A percentile compares a stretch with the other conserved stretches of the same genome.
Evolutionary conservation across 2,113 vertebrate genomes (phyloP).

Genomic region (Hemibagrus wyckioides): DNA sequence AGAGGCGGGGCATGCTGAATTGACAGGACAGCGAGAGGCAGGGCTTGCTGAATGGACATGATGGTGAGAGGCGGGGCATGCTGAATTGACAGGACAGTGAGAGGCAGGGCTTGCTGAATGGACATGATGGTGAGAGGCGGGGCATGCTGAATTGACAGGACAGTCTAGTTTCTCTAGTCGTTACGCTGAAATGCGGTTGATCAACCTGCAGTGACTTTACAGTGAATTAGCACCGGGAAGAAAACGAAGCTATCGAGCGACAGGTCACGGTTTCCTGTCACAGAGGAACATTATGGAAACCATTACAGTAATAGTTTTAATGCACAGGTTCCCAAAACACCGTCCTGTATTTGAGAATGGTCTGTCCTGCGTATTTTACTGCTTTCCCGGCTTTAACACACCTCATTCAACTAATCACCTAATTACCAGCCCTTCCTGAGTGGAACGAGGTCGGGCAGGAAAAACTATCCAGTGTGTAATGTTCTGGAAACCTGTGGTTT

Average conservation of each 20-base stretch:
- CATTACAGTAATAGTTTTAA: not conserved
- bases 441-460: not conserved
- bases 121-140: not conserved
- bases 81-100: not conserved
- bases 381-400: not conserved
- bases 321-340: not conserved
- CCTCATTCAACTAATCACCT: not conserved
- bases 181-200: not conserved
- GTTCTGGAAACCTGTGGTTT: not conserved
- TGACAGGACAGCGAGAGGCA: not conserved
- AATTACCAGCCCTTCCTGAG: not conserved
- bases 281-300: not conserved
- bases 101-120: not conserved
- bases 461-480: not conserved
- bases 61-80: not conserved
- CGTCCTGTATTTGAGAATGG: not conserved
- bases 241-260: not conserved
- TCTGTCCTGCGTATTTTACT: not conserved
- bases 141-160: not conserved
- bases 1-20: not conserved
- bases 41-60: not conserved
- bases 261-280: not conserved
- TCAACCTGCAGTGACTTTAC: not conserved
- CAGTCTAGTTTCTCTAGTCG: not conserved
- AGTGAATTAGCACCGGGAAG: not conserved